Percentiles rank a stretch among this genome's conserved stretches.
phyloP scores from a whole-genome alignment of 2,888 invertebrate species.

The Eueremaeus valkanovi region DNA sequence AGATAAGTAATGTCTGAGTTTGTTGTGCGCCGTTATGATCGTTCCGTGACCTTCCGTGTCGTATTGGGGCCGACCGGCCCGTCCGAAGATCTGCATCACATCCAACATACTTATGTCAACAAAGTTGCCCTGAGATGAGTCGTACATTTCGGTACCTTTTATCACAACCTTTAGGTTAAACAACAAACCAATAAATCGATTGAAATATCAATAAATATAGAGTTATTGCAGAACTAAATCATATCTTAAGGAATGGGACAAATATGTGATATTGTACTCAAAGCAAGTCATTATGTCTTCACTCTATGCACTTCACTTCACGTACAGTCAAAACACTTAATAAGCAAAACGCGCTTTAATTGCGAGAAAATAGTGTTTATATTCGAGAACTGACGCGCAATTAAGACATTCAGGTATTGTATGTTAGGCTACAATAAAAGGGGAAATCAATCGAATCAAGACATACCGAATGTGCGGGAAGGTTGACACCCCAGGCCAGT shows the following conservation, averaged over 20 bases:
- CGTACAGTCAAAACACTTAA: no score
- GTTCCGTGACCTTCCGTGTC: slow-evolving; percentile 90
- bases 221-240: no score
- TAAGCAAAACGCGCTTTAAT: no score
- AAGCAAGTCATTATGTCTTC: no score
- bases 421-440: neutral
- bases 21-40: slow-evolving; percentile 88
- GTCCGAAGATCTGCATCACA: slow-evolving; percentile 95
- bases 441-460: slow-evolving; percentile 53
- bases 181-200: neutral
- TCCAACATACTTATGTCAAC: slow-evolving; percentile 94
- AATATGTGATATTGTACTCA: no score
- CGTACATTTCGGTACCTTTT: slow-evolving; percentile 94
- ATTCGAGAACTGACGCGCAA: no score
- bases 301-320: no score
- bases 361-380: no score
- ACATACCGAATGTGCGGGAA: slow-evolving; percentile 86
- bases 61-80: slow-evolving; percentile 96
- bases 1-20: slow-evolving; percentile 86
- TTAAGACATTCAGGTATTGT: no score
- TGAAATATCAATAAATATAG: no score
- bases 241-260: no score
- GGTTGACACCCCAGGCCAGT: slow-evolving; percentile 98
- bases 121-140: slow-evolving; percentile 87
- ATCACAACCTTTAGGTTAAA: slow-evolving; percentile 40